Evolutionary conservation across 2,113 vertebrate genomes (phyloP).

Genomic region (Oncorhynchus nerka): DNA sequence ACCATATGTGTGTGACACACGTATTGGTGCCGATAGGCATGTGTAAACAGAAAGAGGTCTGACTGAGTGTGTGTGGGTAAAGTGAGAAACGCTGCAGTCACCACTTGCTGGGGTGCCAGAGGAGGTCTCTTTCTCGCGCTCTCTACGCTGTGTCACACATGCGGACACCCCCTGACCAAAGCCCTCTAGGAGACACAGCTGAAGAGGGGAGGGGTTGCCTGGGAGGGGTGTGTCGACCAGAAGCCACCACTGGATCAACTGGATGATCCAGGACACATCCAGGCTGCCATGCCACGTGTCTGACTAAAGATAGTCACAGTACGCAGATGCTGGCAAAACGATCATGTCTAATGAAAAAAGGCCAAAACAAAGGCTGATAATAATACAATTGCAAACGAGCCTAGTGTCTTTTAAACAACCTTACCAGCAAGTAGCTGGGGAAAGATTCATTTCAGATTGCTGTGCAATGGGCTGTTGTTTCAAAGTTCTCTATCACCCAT

Average conservation of each 20-base stretch:
- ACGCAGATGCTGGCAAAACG: too few relatives aligned
- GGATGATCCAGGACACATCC: background rate
- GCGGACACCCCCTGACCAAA: constrained; percentile 18
- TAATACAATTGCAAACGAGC: too few relatives aligned
- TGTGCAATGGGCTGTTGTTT: too few relatives aligned
- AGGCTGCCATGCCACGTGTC: too few relatives aligned
- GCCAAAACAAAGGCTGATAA: too few relatives aligned
- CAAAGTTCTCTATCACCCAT: too few relatives aligned
- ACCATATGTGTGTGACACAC: constrained; percentile 60
- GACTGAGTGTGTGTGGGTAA: background rate
- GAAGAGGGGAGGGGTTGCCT: constrained; percentile 9
- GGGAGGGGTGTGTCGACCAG: too few relatives aligned
- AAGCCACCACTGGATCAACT: background rate
- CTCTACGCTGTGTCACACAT: constrained; percentile 10
- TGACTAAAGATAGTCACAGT: too few relatives aligned
- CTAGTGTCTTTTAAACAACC: too few relatives aligned
- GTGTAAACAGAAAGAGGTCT: background rate
- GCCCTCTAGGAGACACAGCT: constrained; percentile 26
- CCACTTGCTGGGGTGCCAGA: background rate
- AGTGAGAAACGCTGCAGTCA: constrained; percentile 20
- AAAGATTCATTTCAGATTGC: too few relatives aligned
- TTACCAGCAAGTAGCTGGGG: too few relatives aligned
- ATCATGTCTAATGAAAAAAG: too few relatives aligned
- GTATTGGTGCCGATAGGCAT: constrained; percentile 1
- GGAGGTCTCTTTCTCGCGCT: background rate